Evolutionary conservation across 64 coral and sea anemone genomes (phyloP), one percentile per base, ranked within the genome.

Genomic region (Astreopora myriophthalma): DNA sequence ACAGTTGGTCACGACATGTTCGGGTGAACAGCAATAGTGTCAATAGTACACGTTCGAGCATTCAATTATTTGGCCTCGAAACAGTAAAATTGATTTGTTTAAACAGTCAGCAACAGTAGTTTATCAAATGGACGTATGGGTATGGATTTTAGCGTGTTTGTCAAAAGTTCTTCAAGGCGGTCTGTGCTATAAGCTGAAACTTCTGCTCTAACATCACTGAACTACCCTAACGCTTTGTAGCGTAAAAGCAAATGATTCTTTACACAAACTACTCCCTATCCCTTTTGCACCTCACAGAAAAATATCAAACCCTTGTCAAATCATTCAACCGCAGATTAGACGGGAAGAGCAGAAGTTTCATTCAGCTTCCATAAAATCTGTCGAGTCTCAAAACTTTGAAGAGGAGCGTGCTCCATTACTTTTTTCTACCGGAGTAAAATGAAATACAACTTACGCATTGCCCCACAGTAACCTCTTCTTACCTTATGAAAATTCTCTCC

Each of bases 1-100:
- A 83, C 57, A 61, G 9, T 83, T 37, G 2, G 49, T 83, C 79
- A 83, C 79, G 79, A 64, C 31, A 83, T 55, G 51, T 16, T 8
- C 12, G 12, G 51, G 3, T 13, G 10, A n/a, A n/a, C n/a, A n/a
- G 11, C 10, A 17, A 51, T 52, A 48, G 20, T 6, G 44, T 12
- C n/a, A n/a, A n/a, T n/a, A n/a, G n/a, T n/a, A n/a, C n/a, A n/a
- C n/a, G n/a, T n/a, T n/a, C n/a, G n/a, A n/a, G n/a, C n/a, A n/a
- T n/a, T n/a, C n/a, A n/a, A n/a, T n/a, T 66, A 22, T 27, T 66
- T 66, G 4, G n/a, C 30, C 9, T 34, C 28, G 28, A 71, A 71
- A 71, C 24, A n/a, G 5, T 3, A 6, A 66, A 24, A 24, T 32
- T 3, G 12, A 71, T 12, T 33, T 30, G 42, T 6, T 46, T 6